Evolutionary conservation across 2,113 vertebrate genomes (phyloP).

Genomic region (Amazona vittata): DNA sequence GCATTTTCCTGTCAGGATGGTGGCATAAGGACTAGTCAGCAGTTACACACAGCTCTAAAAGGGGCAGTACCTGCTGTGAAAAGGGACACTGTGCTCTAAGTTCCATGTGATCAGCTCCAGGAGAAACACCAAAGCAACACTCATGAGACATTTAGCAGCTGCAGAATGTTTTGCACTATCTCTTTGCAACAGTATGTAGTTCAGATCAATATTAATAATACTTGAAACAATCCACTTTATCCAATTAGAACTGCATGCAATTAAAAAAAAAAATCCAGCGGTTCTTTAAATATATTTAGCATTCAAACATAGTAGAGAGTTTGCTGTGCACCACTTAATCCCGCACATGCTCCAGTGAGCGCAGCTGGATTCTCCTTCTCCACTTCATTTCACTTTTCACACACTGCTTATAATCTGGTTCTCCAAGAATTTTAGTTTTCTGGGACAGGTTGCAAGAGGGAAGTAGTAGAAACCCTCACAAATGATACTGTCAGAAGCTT

Average conservation of each 20-base stretch:
- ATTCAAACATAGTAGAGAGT: background rate
- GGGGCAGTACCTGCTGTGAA: background rate
- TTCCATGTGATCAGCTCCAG: background rate
- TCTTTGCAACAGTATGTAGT: background rate
- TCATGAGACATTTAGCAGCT: background rate
- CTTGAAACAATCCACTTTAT: background rate
- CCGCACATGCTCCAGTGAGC: background rate
- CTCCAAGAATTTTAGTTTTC: conserved; percentile 29
- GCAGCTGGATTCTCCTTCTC: background rate
- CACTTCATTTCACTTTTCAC: background rate
- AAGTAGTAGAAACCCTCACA: background rate
- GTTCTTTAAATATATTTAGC: background rate
- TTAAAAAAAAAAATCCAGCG: background rate
- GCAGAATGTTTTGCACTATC: background rate
- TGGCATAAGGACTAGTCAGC: background rate
- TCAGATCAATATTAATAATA: background rate
- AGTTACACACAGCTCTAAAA: background rate
- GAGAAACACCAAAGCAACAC: background rate
- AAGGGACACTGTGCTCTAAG: background rate
- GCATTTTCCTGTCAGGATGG: background rate
- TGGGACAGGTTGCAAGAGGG: background rate
- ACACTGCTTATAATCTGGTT: conserved; percentile 35
- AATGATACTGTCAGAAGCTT: background rate
- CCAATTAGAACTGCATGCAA: background rate
- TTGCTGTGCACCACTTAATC: background rate